These are phyloP conservation scores for Stylophora pistillata DNA, from an alignment of 64 coral and sea anemone genomes.

Conservation along the genomic window DNA sequence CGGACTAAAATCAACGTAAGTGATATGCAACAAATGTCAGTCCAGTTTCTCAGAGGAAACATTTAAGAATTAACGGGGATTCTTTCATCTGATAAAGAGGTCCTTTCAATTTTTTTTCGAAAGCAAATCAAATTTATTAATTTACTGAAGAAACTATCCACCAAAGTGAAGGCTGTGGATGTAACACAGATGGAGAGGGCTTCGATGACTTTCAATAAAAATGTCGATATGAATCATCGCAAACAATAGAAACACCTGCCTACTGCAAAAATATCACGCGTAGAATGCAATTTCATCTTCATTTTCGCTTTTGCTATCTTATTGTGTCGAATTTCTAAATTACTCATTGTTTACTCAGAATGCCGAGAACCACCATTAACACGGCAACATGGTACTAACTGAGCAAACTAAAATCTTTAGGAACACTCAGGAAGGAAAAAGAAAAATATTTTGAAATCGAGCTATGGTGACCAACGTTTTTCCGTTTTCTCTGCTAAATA, in stretches of 20 bases:
- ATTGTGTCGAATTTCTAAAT: conserved; percentile 22
- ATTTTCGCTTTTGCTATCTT: background rate
- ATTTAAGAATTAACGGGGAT: background rate
- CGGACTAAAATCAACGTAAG: background rate
- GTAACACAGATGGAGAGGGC: background rate
- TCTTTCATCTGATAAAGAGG: too few relatives aligned
- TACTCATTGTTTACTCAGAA: conserved; percentile 14
- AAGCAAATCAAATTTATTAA: too few relatives aligned
- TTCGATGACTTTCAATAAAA: background rate
- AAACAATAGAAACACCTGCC: background rate
- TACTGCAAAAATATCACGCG: background rate
- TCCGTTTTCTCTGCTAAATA: background rate
- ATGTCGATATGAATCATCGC: background rate
- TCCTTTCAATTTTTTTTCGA: too few relatives aligned
- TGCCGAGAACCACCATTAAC: background rate
- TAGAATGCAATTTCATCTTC: background rate
- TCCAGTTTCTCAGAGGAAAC: background rate
- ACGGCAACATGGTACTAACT: background rate
- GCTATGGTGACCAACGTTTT: background rate
- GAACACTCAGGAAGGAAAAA: background rate
- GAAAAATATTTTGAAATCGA: background rate
- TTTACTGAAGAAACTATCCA: background rate
- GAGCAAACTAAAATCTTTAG: background rate
- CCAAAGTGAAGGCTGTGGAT: background rate
- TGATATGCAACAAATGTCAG: background rate